Conservation (phyloP, 2,113 vertebrate species). For the Damaliscus lunatus region DNA sequence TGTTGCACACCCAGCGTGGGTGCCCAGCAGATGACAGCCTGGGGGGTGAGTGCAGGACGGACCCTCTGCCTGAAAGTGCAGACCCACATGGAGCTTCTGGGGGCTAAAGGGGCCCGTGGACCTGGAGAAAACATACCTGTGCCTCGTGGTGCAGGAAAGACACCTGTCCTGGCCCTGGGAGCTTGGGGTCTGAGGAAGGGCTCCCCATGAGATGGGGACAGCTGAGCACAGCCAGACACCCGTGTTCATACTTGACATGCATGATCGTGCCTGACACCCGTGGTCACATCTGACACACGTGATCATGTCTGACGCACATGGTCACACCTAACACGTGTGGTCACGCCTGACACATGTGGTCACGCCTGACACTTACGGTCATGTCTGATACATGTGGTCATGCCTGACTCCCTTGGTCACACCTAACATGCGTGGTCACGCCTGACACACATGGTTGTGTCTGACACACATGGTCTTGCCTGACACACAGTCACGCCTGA, state of each 20-base stretch:
- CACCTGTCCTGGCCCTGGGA: not conserved
- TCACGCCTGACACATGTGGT: not conserved
- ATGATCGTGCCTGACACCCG: not conserved
- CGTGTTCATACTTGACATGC: not conserved
- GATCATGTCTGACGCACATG: fast-evolving
- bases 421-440: fast-evolving
- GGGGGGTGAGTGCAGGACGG: not conserved
- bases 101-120: fast-evolving
- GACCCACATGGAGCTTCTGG: fast-evolving
- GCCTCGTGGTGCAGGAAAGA: not conserved
- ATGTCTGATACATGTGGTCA: fast-evolving
- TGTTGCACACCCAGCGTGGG: not conserved
- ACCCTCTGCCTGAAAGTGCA: not conserved
- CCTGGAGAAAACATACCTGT: not conserved
- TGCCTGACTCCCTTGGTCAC: no score
- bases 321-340: not conserved
- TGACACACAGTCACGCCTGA: not conserved
- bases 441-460: fast-evolving
- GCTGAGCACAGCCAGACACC: not conserved
- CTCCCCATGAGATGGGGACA: fast-evolving
- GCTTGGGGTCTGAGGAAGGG: not conserved
- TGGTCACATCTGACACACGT: not conserved
- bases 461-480: fast-evolving
- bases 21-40: fast-evolving
- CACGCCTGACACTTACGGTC: fast-evolving